These are phyloP conservation scores for Dicycla oo DNA, from an alignment of 2,888 invertebrate species.

Conservation along the genomic window DNA sequence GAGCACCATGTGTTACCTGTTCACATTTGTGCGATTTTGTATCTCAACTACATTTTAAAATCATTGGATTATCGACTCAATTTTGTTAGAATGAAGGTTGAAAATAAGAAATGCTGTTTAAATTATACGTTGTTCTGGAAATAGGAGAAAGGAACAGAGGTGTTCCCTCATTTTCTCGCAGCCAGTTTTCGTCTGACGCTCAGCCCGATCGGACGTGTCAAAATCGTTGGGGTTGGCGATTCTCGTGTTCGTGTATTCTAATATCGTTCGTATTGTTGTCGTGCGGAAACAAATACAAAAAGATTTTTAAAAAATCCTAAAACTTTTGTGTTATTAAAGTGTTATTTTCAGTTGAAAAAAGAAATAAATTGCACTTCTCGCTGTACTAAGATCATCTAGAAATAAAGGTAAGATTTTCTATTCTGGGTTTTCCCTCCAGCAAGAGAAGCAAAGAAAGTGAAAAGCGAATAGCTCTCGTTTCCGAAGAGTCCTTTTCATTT, in stretches of 20 bases:
- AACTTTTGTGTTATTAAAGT: slow-evolving; percentile 51
- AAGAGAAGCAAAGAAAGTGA: too few relatives aligned
- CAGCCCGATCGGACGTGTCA: slow-evolving; percentile 66
- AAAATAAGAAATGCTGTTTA: slow-evolving; percentile 25
- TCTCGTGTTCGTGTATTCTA: slow-evolving; percentile 58
- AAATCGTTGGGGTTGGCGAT: slow-evolving; percentile 20
- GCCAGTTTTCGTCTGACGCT: slow-evolving; percentile 74
- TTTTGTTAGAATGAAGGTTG: fast-evolving
- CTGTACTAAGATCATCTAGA: slow-evolving; percentile 24
- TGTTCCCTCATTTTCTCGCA: slow-evolving; percentile 79
- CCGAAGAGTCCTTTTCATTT: slow-evolving; percentile 61
- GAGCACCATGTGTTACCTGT: slow-evolving; percentile 74
- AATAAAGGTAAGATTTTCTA: slow-evolving; percentile 63
- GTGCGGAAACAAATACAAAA: slow-evolving; percentile 48
- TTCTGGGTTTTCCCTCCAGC: slow-evolving; percentile 40
- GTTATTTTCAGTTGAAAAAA: slow-evolving; percentile 45
- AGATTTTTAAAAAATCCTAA: not conserved
- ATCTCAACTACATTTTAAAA: slow-evolving; percentile 28
- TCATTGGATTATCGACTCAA: slow-evolving; percentile 32
- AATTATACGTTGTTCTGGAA: slow-evolving; percentile 66
- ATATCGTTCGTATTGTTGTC: slow-evolving; percentile 49
- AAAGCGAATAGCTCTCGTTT: slow-evolving; percentile 61
- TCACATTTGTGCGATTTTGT: slow-evolving; percentile 71
- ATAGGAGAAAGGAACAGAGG: slow-evolving; percentile 69
- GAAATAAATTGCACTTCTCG: slow-evolving; percentile 7